Evolutionary conservation across 2,113 vertebrate genomes (phyloP), one percentile per base, ranked within the genome.

Genomic region (Nicator chloris): DNA sequence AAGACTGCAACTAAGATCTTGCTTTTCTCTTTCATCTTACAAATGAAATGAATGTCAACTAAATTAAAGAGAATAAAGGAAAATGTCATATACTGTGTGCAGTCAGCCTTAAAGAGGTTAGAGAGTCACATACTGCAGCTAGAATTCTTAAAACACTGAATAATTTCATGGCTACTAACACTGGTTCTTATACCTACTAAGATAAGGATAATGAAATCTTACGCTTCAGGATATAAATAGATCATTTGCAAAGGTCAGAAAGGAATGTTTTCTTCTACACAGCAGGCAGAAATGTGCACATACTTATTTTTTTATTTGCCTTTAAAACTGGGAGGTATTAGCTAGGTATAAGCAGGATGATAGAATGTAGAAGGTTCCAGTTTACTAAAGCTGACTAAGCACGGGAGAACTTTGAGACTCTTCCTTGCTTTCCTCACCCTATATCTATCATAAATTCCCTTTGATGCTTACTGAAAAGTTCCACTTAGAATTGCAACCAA

Each of bases 41-140:
- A 82, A 95, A 72, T 89, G 86, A 93, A 94, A 96, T 87, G 40
- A 91, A 89, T 89, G 73, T 84, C 86, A 96, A 78, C 73, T 87
- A 72, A 95, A 92, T 93, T 95, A 93, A 90, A 91, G 71, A 59
- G 88, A 96, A 93, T 82, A 86, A 88, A 97, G 91, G 80, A 60
- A 93, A 93, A 91, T 84, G 89, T 86, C 91, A 77, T 89, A 57
- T 17, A 45, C 54, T 49, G 70, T 61, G 86, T 85, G 84, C 81
- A 95, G 66, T 92, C 78, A 92, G 78, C 91, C 73, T 94, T 82
- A 56, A 79, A 82, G 81, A 82, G 82, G 75, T 89, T 82, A 82
- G 69, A 77, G 79, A 82, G 78, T 84, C 91, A 92, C 51, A 86
- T 35, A 69, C 15, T 76, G 63, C 66, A 91, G 35, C 53, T 14